These are phyloP conservation scores for Agapornis canus DNA, from an alignment of 2,797 vertebrate genomes.

Conservation along the genomic window DNA sequence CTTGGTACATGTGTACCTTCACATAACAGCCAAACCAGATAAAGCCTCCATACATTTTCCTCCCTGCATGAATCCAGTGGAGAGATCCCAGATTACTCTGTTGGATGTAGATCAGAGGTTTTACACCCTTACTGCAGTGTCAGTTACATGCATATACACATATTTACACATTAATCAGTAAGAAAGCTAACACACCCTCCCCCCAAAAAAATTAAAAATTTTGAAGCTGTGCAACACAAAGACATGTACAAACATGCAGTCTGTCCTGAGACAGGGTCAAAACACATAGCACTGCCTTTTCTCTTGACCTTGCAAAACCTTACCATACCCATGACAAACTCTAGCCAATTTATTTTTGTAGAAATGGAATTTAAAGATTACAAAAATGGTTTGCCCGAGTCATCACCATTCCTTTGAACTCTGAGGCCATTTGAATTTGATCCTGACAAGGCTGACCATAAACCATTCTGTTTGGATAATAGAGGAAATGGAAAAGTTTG, in stretches of 20 bases:
- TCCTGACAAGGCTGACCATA: slow-evolving; percentile 56
- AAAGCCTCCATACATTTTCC: rapidly evolving
- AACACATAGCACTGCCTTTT: background rate
- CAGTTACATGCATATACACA: rapidly evolving
- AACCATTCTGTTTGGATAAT: slow-evolving; percentile 54
- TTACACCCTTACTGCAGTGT: background rate
- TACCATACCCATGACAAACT: slow-evolving; percentile 14
- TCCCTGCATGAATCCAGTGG: rapidly evolving
- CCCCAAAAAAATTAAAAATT: background rate
- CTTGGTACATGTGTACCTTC: rapidly evolving
- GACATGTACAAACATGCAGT: background rate
- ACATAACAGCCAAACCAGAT: rapidly evolving
- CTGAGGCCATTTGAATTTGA: slow-evolving; percentile 50
- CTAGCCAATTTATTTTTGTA: slow-evolving; percentile 29
- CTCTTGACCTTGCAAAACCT: slow-evolving; percentile 51
- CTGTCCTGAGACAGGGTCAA: slow-evolving; percentile 30
- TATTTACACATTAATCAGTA: background rate
- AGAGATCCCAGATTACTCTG: background rate
- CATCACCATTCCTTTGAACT: slow-evolving; percentile 62
- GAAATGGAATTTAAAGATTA: slow-evolving; percentile 61
- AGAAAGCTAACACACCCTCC: rapidly evolving
- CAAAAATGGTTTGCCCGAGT: slow-evolving; percentile 61
- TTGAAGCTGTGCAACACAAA: background rate
- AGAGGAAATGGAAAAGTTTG: slow-evolving; percentile 64
- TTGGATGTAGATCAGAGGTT: background rate